phyloP scores from a whole-genome alignment of 2,113 vertebrate species.

The Lasiurus borealis region DNA sequence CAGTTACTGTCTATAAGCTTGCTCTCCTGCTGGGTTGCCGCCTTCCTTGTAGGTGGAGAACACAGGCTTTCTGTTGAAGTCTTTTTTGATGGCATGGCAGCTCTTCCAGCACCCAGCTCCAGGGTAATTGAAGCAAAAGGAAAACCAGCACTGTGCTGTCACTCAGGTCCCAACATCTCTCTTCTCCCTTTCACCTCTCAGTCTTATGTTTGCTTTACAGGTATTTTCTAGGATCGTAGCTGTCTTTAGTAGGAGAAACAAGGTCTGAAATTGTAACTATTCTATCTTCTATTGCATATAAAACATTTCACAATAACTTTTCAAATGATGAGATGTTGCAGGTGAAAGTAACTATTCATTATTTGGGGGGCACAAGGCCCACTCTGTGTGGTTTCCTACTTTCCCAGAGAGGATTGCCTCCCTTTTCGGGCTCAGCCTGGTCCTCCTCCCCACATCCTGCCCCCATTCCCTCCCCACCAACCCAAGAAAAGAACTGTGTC shows the following conservation, averaged over 20 bases:
- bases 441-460: rapidly evolving
- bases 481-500: neutral
- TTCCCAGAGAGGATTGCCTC: neutral
- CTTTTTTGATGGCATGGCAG: neutral
- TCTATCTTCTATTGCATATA: neutral
- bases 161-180: neutral
- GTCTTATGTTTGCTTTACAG: neutral
- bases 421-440: neutral
- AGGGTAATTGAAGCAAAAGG: neutral
- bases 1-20: neutral
- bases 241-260: neutral
- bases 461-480: neutral
- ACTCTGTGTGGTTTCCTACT: neutral
- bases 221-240: neutral
- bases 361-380: neutral
- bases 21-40: neutral
- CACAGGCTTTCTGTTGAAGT: neutral
- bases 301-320: neutral
- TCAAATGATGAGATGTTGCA: neutral
- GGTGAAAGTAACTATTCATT: neutral
- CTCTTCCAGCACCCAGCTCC: neutral
- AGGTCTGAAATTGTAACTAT: neutral
- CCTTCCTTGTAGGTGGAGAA: neutral
- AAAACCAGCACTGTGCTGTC: neutral
- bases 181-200: neutral